Conservation (phyloP, 2,113 vertebrate species). For the Chamaea fasciata region DNA sequence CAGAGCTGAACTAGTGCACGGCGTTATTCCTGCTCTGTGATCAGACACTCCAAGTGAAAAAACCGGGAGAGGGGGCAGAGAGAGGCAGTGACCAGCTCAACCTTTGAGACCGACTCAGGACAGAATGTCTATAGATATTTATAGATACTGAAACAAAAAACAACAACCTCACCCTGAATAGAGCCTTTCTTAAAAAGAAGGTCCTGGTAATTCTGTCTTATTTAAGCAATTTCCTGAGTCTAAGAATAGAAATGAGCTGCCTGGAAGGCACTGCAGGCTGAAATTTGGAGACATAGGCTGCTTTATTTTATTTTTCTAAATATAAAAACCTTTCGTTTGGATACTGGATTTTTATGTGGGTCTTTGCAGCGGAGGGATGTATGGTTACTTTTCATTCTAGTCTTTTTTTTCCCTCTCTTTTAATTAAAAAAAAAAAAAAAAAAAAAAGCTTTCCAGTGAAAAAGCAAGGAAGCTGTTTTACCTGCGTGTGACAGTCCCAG, state of each 20-base stretch:
- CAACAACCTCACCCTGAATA: slow-evolving; percentile 55
- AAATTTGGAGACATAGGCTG: slow-evolving; percentile 59
- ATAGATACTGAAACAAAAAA: slow-evolving; percentile 24
- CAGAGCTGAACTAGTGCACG: slow-evolving; percentile 15
- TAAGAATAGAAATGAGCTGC: slow-evolving; percentile 69
- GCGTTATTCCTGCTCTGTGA: slow-evolving; percentile 52
- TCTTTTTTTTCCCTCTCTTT: not conserved
- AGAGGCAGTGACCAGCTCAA: slow-evolving; percentile 37
- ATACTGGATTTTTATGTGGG: slow-evolving; percentile 33
- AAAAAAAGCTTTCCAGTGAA: not conserved
- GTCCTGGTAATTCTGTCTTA: slow-evolving; percentile 65
- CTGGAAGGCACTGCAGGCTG: slow-evolving; percentile 68
- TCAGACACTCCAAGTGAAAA: slow-evolving; percentile 52
- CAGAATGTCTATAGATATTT: slow-evolving; percentile 29
- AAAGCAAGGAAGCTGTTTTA: slow-evolving; percentile 3
- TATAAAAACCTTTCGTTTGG: slow-evolving; percentile 2
- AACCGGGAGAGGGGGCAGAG: slow-evolving; percentile 53
- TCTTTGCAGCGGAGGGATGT: slow-evolving; percentile 36
- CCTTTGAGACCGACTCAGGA: slow-evolving; percentile 15
- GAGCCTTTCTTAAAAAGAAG: slow-evolving; percentile 64
- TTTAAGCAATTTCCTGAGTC: slow-evolving; percentile 77
- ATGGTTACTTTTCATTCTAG: slow-evolving; percentile 46
- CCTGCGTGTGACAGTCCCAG: slow-evolving; percentile 39
- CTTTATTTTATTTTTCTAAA: slow-evolving; percentile 38
- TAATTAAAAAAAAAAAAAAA: not conserved